Conservation (phyloP, 2,113 vertebrate genomes). For the Emydocephalus ijimae region DNA sequence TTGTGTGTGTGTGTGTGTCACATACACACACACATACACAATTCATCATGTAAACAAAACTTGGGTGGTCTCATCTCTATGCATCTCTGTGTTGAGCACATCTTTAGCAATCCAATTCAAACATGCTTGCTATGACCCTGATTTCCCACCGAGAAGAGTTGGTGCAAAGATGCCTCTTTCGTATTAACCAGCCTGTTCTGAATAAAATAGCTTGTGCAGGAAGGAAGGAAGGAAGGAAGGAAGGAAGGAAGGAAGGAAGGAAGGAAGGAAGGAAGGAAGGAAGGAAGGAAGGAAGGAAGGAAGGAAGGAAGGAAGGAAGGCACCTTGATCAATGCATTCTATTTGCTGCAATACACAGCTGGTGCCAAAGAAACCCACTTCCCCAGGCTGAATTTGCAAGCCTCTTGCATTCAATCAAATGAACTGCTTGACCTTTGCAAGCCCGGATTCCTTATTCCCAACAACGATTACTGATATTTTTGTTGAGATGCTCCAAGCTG, state of each 20-base stretch:
- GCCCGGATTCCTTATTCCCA: background rate
- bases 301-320: background rate
- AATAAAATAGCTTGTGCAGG: slow-evolving; percentile 18
- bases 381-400: slow-evolving; percentile 20
- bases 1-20: slow-evolving; percentile 16
- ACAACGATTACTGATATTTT: background rate
- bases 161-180: slow-evolving; percentile 14
- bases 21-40: background rate
- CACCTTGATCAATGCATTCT: background rate
- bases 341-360: background rate
- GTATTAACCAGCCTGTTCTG: slow-evolving; percentile 18
- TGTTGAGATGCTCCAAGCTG: background rate
- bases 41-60: slow-evolving; percentile 57
- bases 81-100: background rate
- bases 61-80: background rate
- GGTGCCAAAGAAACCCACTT: slow-evolving; percentile 39
- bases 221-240: background rate
- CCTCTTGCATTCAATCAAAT: slow-evolving; percentile 29
- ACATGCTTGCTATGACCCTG: background rate
- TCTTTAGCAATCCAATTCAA: background rate
- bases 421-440: background rate
- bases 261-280: background rate
- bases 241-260: background rate
- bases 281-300: background rate
- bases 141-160: slow-evolving; percentile 3